Evolutionary conservation across 2,113 vertebrate genomes (phyloP).

Genomic region (Loxodonta africana): DNA sequence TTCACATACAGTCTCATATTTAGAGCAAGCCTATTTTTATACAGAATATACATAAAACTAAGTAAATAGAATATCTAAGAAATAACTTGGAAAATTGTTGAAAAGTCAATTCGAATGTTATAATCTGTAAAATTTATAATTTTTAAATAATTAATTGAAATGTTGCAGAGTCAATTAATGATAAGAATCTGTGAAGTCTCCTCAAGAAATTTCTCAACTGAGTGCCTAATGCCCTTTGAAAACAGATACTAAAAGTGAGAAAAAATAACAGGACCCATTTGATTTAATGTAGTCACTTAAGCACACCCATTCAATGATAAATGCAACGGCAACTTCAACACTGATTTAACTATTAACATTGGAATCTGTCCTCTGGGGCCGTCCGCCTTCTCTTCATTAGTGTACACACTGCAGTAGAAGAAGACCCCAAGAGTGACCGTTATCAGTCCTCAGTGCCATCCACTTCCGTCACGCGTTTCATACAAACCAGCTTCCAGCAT

Average conservation of each 20-base stretch:
- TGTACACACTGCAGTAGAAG: not conserved
- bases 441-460: no score
- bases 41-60: not conserved
- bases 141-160: slow-evolving; percentile 50
- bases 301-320: not conserved
- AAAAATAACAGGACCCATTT: not conserved
- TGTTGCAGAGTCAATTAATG: not conserved
- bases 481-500: not conserved
- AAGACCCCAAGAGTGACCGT: fast-evolving
- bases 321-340: fast-evolving
- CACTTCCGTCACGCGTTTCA: not conserved
- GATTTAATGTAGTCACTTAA: not conserved
- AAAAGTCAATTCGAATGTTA: slow-evolving; percentile 14
- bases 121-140: not conserved
- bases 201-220: not conserved
- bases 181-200: not conserved
- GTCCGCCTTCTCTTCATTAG: fast-evolving
- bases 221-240: not conserved
- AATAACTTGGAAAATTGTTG: not conserved
- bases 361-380: not conserved
- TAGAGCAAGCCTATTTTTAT: slow-evolving; percentile 18
- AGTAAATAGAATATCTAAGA: not conserved
- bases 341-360: fast-evolving
- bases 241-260: not conserved
- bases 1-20: not conserved